Evolutionary conservation across 2,113 vertebrate species (phyloP).

Genomic region (Boulengeromyrus knoepffleri): DNA sequence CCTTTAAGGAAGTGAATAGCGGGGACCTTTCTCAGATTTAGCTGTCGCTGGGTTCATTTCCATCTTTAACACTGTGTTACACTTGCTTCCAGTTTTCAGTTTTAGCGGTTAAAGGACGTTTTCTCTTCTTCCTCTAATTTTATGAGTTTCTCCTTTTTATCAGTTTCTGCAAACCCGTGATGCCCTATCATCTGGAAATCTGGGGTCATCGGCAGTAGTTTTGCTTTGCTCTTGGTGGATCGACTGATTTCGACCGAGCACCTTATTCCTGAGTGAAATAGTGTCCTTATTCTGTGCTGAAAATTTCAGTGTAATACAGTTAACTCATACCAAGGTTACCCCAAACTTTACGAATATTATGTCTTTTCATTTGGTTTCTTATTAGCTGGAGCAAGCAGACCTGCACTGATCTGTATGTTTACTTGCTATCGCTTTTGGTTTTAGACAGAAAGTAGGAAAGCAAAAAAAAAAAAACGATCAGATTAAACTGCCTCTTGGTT

Average conservation of each 20-base stretch:
- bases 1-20: background rate
- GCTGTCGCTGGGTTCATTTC: background rate
- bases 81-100: background rate
- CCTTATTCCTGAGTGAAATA: background rate
- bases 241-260: background rate
- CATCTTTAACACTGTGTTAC: background rate
- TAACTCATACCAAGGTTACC: background rate
- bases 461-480: background rate
- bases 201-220: background rate
- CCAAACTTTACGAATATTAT: background rate
- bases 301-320: background rate
- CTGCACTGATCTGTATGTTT: background rate
- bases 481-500: background rate
- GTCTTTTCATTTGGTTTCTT: background rate
- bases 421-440: background rate
- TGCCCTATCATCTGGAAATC: background rate
- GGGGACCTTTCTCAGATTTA: background rate
- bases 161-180: background rate
- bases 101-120: background rate
- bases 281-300: background rate
- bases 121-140: background rate
- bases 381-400: background rate
- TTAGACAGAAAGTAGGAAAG: background rate
- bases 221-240: background rate
- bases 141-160: background rate